Base-by-base conservation (phyloP, 2,797 vertebrate genomes). In the Lepus townsendii region DNA sequence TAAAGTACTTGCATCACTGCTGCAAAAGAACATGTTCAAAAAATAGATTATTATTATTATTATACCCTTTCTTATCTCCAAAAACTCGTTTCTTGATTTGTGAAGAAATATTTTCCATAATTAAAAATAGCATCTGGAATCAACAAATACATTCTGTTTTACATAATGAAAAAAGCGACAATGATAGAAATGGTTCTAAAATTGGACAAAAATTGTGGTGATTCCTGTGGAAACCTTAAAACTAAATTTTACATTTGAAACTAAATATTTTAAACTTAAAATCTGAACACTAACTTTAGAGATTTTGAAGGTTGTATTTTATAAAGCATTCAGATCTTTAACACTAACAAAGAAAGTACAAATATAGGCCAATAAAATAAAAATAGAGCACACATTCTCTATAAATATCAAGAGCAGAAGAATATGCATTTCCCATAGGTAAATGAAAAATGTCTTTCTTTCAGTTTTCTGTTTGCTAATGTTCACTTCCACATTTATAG, bases 241-340 rank as follows among this genome's bases (percentile, higher is more conserved):
- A 52, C 32, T 83, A 80, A 66, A 2, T 66, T 63, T 69, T 26
- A 22, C 7, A 10, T 80, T 42, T 57, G 14, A 82, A 86, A 75
- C 12, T 32, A 9, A 30, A 50, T 47, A 8, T 71, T 78, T 85
- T 69, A 50, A 52, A 12, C 32, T 62, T 20, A 78, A 75, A 62
- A 50, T 19, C 62, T 76, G 60, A 27, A 75, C 35, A 9, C 1
- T 35, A 54, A 95, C 22, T 38, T 38, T 54, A 24, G 38, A 30
- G 60, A 54, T 8, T 84, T 89, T 69, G 66, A 47, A 68, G 35
- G 35, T 42, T 47, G 9, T 47, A 92, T 66, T 90, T 80, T 86
- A 87, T 96, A 75, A 71, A 88, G 72, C 17, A 72, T 85, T 65
- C 88, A 93, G n/a, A 62, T 65, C 63, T 62, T 88, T 83, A 30